A percentile compares a stretch with the other conserved stretches of the same genome.
phyloP scores from a whole-genome alignment of 2,888 invertebrate species.

The Alloplasta piceator region DNA sequence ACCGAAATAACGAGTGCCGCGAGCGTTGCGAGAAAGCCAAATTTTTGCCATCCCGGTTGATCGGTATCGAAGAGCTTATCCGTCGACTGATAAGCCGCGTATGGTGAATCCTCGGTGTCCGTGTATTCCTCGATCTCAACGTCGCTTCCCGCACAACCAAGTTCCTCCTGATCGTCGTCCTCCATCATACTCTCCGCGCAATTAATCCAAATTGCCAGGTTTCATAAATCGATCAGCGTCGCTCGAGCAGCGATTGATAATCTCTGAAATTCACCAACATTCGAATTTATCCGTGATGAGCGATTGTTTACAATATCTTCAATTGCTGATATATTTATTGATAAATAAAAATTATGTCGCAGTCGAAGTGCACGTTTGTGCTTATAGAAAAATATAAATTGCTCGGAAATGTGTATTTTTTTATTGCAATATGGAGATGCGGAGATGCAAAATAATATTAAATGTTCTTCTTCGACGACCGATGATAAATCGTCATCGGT shows the following conservation, averaged over 20 bases:
- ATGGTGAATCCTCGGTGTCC: constrained; percentile 79
- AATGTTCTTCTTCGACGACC: neutral
- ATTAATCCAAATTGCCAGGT: constrained; percentile 70
- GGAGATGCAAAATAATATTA: no score
- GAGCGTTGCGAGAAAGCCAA: constrained; percentile 83
- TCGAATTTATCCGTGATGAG: no score
- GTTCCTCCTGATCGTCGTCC: constrained; percentile 80
- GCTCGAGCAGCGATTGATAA: no score
- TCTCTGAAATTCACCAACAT: no score
- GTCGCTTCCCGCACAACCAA: constrained; percentile 79
- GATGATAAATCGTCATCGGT: constrained; percentile 18
- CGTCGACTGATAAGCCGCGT: constrained; percentile 75
- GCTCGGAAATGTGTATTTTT: no score
- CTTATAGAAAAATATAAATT: no score
- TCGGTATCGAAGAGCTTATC: constrained; percentile 80
- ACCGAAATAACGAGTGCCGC: constrained; percentile 83
- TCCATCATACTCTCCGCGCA: constrained; percentile 79
- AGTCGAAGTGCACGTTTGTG: no score
- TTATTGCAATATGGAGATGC: no score
- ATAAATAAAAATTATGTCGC: no score
- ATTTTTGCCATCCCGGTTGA: constrained; percentile 80
- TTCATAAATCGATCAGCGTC: neutral
- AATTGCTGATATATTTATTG: no score
- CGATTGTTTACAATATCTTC: no score
- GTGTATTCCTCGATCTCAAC: constrained; percentile 80